These are phyloP conservation scores for Chiroxiphia lanceolata DNA, from an alignment of 2,797 vertebrate species.

Conservation along the genomic window DNA sequence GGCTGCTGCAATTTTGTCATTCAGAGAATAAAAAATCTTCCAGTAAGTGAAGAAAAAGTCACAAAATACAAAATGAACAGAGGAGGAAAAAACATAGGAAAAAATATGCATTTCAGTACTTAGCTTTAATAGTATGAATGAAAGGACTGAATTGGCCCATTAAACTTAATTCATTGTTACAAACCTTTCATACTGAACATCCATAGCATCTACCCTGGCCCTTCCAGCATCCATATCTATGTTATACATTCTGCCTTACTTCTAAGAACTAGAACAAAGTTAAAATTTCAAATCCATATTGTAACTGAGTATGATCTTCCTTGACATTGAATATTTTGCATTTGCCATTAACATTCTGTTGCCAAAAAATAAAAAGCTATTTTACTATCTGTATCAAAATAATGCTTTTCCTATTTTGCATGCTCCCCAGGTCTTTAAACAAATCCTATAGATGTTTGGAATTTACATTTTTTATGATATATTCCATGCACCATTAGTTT, in stretches of 20 bases:
- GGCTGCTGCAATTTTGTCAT: constrained; percentile 6
- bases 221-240: background rate
- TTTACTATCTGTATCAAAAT: background rate
- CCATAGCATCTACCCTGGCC: background rate
- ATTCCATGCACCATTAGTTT: background rate
- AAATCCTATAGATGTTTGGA: background rate
- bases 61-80: constrained; percentile 25
- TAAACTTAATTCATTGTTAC: constrained; percentile 48
- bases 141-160: constrained; percentile 51
- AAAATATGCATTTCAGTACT: constrained; percentile 55
- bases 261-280: background rate
- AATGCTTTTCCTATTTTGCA: background rate
- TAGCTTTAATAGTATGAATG: constrained; percentile 43
- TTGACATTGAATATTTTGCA: background rate
- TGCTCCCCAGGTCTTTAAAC: background rate
- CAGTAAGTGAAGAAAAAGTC: background rate
- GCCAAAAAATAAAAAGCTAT: background rate
- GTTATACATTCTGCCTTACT: background rate
- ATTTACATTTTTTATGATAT: constrained; percentile 14
- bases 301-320: background rate
- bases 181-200: constrained; percentile 49
- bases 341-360: background rate
- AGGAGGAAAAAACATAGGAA: background rate
- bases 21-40: background rate
- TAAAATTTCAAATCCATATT: background rate